Base-by-base conservation (phyloP, 2,797 vertebrate species). In the Chrysolophus pictus region DNA sequence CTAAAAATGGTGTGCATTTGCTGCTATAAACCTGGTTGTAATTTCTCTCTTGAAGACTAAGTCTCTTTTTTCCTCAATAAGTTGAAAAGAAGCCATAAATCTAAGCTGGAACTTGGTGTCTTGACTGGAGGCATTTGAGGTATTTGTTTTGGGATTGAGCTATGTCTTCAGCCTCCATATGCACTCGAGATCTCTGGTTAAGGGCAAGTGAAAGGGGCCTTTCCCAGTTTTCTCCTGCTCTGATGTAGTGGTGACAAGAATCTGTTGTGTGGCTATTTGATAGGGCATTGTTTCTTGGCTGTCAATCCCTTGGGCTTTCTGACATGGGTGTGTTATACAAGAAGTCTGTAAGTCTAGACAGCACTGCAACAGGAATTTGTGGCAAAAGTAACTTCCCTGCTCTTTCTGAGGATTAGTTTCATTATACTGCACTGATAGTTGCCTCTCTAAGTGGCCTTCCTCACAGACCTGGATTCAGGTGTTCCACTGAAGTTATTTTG, bases 81-180 rank as follows among this genome's bases (percentile, higher is more conserved):
- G 26, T 62, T 26, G 10, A 75, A 42, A 31, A 55, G 41, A 78
- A 17, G n/a, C 26, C 44, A 14, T 39, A 51, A 37, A 41, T 70
- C 31, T 22, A 10, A 90, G 7, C 11, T 76, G 68, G 23, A 56
- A 1, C 42, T 33, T 1, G 0, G 0, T 44, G n/a, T 39, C 59
- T 55, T 73, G 59, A 47, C 29, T 73, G 77, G 21, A 81, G 23
- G 23, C 14, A 26, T 35, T 10, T 28, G 22, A 60, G 37, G 17
- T 31, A 7, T 29, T 90, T 81, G 72, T 77, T 86, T 6, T 33
- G 74, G 29, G 71, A 33, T 3, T 75, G 70, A 69, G 8, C 26
- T 47, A 1, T 65, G 24, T 71, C 37, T 88, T 83, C 58, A 74
- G 44, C 75, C 23, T 58, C 33, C 17, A 2, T 14, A 0, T 28